phyloP scores from a whole-genome alignment of 1,140 invertebrate species.

The Brachionus manjavacas region DNA sequence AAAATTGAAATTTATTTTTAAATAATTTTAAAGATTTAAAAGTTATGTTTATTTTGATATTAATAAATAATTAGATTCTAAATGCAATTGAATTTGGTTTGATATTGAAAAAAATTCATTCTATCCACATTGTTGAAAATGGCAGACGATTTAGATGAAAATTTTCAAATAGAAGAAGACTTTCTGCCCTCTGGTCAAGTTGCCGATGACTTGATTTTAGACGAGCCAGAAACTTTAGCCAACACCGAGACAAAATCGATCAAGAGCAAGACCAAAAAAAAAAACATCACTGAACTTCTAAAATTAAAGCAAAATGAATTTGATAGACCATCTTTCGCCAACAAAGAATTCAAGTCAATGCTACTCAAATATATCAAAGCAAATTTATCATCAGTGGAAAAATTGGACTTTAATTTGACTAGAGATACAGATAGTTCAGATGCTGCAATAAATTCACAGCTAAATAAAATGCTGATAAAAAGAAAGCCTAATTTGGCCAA shows the following conservation, averaged over 20 bases:
- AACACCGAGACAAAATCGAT: neutral
- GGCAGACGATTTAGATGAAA: constrained; percentile 41
- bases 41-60: too few species aligned
- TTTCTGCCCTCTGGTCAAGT: neutral
- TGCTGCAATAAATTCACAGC: neutral
- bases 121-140: neutral
- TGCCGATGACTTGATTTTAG: neutral
- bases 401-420: neutral
- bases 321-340: neutral
- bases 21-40: too few species aligned
- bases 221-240: neutral
- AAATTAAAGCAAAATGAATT: constrained; percentile 10
- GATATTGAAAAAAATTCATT: too few species aligned
- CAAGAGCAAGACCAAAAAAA: neutral
- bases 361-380: neutral
- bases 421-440: neutral
- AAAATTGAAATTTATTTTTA: too few species aligned
- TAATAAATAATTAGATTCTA: too few species aligned
- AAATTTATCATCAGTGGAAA: constrained; percentile 26
- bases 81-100: too few species aligned
- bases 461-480: neutral
- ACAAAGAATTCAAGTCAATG: constrained; percentile 8
- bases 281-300: constrained; percentile 32
- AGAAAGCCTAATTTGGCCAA: neutral
- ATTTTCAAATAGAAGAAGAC: neutral